Evolutionary conservation across 1,140 invertebrate species (phyloP).

Genomic region (Ceratina calcarata): DNA sequence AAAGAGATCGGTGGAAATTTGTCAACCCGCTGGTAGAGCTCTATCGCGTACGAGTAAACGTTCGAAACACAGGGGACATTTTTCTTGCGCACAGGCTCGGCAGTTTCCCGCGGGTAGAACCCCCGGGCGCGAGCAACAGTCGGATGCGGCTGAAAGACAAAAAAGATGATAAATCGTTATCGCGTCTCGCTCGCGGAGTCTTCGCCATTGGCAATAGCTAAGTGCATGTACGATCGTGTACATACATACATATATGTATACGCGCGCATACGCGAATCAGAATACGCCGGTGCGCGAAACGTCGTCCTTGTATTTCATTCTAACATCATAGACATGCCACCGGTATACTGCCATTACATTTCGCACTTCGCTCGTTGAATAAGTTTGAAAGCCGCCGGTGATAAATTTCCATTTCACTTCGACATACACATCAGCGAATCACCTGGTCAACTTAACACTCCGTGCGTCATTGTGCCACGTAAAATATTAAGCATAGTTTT

Average conservation of each 20-base stretch:
- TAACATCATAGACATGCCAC: slow-evolving; percentile 50
- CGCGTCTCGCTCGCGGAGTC: slow-evolving; percentile 38
- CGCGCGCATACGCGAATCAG: slow-evolving; percentile 40
- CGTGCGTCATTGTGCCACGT: no score
- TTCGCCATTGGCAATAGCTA: not conserved
- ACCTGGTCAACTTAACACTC: no score
- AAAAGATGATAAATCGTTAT: slow-evolving; percentile 59
- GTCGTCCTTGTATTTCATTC: slow-evolving; percentile 52
- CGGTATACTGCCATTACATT: slow-evolving; percentile 38
- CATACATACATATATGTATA: no score
- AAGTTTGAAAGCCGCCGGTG: slow-evolving; percentile 57
- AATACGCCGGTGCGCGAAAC: slow-evolving; percentile 44
- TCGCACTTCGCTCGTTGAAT: slow-evolving; percentile 51
- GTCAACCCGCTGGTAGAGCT: not conserved
- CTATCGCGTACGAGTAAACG: not conserved
- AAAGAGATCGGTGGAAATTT: not conserved
- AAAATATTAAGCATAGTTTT: no score
- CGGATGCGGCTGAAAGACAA: slow-evolving; percentile 46
- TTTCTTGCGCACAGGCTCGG: not conserved
- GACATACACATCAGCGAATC: slow-evolving; percentile 6
- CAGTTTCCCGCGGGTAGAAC: not conserved
- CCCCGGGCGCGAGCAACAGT: slow-evolving; percentile 1
- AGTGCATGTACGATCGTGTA: no score
- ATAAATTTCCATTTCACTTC: slow-evolving; percentile 47
- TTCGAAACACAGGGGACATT: slow-evolving; percentile 20